These are phyloP conservation scores for Mythimna pallens DNA, from an alignment of 2,888 invertebrate species.

Conservation along the genomic window DNA sequence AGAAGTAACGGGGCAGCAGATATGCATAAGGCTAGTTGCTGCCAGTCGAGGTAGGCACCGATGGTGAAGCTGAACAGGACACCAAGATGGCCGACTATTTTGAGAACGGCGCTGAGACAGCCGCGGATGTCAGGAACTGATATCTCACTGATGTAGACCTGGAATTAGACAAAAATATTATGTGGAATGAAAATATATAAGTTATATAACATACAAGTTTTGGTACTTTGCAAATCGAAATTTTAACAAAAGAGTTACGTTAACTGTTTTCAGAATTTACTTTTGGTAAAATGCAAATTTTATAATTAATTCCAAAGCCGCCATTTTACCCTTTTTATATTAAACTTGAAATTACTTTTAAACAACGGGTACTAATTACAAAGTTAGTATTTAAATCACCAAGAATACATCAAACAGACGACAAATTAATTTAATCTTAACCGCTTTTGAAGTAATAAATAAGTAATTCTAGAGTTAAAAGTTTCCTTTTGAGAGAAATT, in stretches of 20 bases:
- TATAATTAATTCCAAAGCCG: constrained; percentile 5
- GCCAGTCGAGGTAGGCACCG: constrained; percentile 96
- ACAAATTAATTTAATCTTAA: constrained; percentile 68
- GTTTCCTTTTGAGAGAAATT: constrained; percentile 71
- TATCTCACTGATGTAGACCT: constrained; percentile 97
- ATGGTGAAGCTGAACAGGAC: constrained; percentile 95
- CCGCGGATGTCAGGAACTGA: constrained; percentile 96
- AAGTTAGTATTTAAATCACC: constrained; percentile 48
- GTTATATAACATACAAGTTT: background rate
- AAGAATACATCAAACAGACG: constrained; percentile 66
- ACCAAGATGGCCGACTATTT: constrained; percentile 96
- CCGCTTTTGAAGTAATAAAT: constrained; percentile 76
- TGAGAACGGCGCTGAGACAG: constrained; percentile 95
- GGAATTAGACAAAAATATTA: constrained; percentile 69
- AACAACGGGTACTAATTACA: constrained; percentile 42
- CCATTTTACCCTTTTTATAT: constrained; percentile 4
- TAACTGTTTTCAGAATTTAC: background rate
- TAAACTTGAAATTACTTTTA: constrained; percentile 33
- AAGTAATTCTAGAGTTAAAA: constrained; percentile 77
- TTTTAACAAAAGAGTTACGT: background rate
- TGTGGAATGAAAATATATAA: background rate
- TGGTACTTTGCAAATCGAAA: too few species aligned
- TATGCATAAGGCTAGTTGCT: constrained; percentile 95
- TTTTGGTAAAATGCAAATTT: background rate
- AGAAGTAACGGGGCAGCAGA: constrained; percentile 94